Evolutionary conservation across 2,888 invertebrate species (phyloP).

Genomic region (Onthophagus sagittarius): DNA sequence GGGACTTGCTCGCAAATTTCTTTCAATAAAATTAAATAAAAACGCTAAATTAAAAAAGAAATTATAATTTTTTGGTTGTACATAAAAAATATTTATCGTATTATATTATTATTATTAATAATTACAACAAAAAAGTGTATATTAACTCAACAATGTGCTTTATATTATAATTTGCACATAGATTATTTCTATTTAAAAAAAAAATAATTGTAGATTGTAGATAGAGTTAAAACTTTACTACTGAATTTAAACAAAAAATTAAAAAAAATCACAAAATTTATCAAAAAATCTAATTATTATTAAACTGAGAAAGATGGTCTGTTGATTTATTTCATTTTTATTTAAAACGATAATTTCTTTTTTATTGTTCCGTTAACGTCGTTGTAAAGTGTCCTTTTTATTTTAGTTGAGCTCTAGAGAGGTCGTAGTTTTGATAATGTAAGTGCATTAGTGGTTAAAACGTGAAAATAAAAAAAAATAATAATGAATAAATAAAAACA

Average conservation of each 20-base stretch:
- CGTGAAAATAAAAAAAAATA: conserved; percentile 15
- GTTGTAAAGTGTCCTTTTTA: conserved; percentile 33
- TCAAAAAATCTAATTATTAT: not conserved
- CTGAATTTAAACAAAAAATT: conserved; percentile 18
- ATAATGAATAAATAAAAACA: not conserved
- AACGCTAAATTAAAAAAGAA: conserved; percentile 17
- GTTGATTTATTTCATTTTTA: not conserved
- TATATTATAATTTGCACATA: conserved; percentile 34
- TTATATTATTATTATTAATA: conserved; percentile 13
- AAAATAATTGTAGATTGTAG: conserved; percentile 26
- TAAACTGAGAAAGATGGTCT: not conserved
- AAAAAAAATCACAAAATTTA: not conserved
- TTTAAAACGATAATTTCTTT: not conserved
- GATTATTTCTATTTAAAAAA: conserved; percentile 29
- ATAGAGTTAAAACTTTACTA: conserved; percentile 27
- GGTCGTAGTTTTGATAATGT: conserved; percentile 29
- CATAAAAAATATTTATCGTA: conserved; percentile 29
- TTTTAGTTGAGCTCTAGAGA: conserved; percentile 31
- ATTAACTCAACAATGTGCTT: conserved; percentile 31
- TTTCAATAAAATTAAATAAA: conserved; percentile 21
- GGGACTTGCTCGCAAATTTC: conserved; percentile 19
- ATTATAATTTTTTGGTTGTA: conserved; percentile 27
- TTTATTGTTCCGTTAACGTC: conserved; percentile 4
- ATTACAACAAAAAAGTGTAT: conserved; percentile 26
- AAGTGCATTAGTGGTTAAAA: conserved; percentile 22